phyloP scores from a whole-genome alignment of 2,797 vertebrate species.

The Falco cherrug region DNA sequence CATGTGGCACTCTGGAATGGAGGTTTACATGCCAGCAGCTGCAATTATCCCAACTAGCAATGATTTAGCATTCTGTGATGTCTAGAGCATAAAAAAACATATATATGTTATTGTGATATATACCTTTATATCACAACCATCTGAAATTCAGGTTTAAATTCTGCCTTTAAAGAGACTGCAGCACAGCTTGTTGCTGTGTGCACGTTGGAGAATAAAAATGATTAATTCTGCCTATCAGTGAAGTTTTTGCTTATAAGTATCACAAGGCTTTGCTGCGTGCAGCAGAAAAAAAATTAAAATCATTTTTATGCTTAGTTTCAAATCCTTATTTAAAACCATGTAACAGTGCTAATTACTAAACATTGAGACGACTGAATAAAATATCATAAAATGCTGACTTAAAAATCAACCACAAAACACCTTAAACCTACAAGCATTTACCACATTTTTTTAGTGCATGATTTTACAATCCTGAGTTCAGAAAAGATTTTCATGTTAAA shows the following conservation, averaged over 20 bases:
- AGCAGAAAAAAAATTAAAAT: conserved; percentile 18
- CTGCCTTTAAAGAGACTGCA: conserved; percentile 49
- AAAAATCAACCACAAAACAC: not conserved
- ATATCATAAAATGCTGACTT: not conserved
- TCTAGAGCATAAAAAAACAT: not conserved
- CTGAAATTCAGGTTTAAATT: conserved; percentile 59
- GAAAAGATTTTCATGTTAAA: conserved; percentile 14
- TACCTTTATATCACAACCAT: conserved; percentile 18
- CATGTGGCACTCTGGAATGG: conserved; percentile 32
- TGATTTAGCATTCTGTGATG: conserved; percentile 50
- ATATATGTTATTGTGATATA: too few species aligned
- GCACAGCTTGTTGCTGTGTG: conserved; percentile 47
- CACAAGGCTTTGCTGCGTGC: conserved; percentile 26
- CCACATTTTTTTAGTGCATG: not conserved
- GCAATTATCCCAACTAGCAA: conserved; percentile 40
- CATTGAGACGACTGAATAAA: conserved; percentile 6
- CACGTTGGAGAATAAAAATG: conserved; percentile 36
- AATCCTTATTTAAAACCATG: conserved; percentile 43
- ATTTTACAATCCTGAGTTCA: conserved; percentile 2
- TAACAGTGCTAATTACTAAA: conserved; percentile 35
- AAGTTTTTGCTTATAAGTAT: conserved; percentile 26
- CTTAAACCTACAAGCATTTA: not conserved
- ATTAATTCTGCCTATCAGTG: conserved; percentile 44
- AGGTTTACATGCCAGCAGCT: conserved; percentile 31
- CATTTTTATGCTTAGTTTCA: conserved; percentile 45